Conservation (phyloP, 2,888 invertebrate species). For the Caenorhabditis plicata region DNA sequence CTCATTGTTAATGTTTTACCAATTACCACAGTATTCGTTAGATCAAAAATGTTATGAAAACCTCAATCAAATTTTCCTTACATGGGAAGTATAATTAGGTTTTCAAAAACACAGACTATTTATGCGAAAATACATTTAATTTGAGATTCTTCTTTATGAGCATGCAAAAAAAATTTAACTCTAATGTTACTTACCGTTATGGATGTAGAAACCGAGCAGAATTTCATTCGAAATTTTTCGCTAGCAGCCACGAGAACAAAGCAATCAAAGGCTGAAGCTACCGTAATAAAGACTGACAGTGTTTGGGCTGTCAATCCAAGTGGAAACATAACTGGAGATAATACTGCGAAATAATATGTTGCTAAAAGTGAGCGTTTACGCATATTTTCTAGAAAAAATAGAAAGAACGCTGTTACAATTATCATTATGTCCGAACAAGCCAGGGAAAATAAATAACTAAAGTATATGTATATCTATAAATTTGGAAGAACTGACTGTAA, state of each 20-base stretch:
- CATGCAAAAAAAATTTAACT: background rate
- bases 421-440: constrained; percentile 55
- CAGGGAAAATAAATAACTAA: constrained; percentile 56
- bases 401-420: constrained; percentile 60
- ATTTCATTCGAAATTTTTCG: constrained; percentile 38
- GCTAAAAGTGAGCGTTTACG: constrained; percentile 50
- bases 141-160: background rate
- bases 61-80: too few relatives aligned
- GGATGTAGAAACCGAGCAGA: constrained; percentile 51
- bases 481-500: constrained; percentile 1
- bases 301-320: constrained; percentile 51
- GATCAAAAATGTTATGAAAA: too few relatives aligned
- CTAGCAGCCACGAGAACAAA: constrained; percentile 50
- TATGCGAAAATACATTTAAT: background rate
- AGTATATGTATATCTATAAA: constrained; percentile 2
- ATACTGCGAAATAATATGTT: constrained; percentile 52
- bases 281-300: constrained; percentile 57
- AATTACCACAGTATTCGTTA: too few relatives aligned
- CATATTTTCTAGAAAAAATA: constrained; percentile 61
- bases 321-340: constrained; percentile 60
- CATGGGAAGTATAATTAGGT: too few relatives aligned
- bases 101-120: too few relatives aligned
- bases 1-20: too few relatives aligned
- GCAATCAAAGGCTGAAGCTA: constrained; percentile 61
- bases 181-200: constrained; percentile 23